Evolutionary conservation across 1,140 invertebrate species (phyloP).

Genomic region (Solenopsis fugax): DNA sequence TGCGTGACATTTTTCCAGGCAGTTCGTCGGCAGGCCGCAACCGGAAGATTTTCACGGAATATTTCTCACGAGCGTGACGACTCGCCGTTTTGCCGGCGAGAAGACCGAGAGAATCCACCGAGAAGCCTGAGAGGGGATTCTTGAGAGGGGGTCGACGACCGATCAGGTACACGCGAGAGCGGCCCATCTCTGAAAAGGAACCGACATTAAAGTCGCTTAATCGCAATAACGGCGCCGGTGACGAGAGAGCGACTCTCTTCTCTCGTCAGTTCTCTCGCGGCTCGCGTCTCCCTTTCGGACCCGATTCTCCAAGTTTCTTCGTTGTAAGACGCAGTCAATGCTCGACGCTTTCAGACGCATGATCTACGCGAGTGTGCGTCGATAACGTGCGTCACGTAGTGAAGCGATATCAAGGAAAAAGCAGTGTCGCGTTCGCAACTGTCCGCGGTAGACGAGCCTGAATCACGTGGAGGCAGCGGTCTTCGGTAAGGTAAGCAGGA

Average conservation of each 20-base stretch:
- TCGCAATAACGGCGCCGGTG: conserved; percentile 29
- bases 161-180: conserved; percentile 8
- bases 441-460: background rate
- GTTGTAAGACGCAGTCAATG: conserved; percentile 28
- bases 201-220: conserved; percentile 41
- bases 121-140: conserved; percentile 19
- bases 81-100: background rate
- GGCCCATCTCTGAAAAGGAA: conserved; percentile 13
- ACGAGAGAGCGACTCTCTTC: background rate
- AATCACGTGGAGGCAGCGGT: conserved; percentile 26
- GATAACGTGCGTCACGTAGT: conserved; percentile 19
- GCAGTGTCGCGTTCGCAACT: conserved; percentile 23
- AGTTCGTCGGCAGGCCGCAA: background rate
- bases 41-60: background rate
- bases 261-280: background rate
- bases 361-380: conserved; percentile 40
- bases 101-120: conserved; percentile 21
- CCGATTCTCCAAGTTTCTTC: conserved; percentile 23
- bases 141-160: conserved; percentile 21
- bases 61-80: background rate
- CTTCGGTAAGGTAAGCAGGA: conserved; percentile 20
- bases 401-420: conserved; percentile 24
- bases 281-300: conserved; percentile 4
- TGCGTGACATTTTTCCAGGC: conserved; percentile 10
- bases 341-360: background rate